These are phyloP conservation scores for Rynchops niger DNA, from an alignment of 2,113 vertebrate species.

Conservation along the genomic window DNA sequence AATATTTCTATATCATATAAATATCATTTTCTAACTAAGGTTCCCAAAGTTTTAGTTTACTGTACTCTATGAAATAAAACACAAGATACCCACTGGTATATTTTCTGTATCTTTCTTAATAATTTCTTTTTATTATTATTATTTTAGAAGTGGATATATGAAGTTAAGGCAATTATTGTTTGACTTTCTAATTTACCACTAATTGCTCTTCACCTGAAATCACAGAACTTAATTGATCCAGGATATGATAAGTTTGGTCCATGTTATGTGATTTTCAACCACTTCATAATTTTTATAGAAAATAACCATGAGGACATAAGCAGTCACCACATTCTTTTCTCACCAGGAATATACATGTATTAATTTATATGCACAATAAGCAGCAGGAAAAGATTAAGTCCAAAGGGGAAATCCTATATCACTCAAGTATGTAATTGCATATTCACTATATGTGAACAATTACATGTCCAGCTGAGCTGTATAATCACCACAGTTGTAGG, in stretches of 20 bases:
- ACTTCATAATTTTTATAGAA: background rate
- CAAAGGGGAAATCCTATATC: slow-evolving; percentile 5
- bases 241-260: background rate
- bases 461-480: background rate
- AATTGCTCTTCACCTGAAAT: background rate
- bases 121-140: background rate
- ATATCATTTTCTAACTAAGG: background rate
- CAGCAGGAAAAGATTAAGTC: slow-evolving; percentile 28
- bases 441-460: background rate
- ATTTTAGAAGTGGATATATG: background rate
- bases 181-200: background rate
- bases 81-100: background rate
- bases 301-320: background rate
- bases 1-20: background rate
- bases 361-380: slow-evolving; percentile 15
- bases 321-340: slow-evolving; percentile 15
- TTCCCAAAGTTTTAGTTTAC: background rate
- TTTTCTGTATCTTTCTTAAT: background rate
- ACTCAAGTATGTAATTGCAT: background rate
- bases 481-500: background rate
- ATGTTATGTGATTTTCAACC: background rate
- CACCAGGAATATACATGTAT: background rate
- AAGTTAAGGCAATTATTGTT: background rate
- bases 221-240: background rate
- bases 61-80: background rate